Evolutionary conservation across 2,888 invertebrate species (phyloP), one percentile per base, ranked within the genome.

Genomic region (Pogonocherus hispidulus): DNA sequence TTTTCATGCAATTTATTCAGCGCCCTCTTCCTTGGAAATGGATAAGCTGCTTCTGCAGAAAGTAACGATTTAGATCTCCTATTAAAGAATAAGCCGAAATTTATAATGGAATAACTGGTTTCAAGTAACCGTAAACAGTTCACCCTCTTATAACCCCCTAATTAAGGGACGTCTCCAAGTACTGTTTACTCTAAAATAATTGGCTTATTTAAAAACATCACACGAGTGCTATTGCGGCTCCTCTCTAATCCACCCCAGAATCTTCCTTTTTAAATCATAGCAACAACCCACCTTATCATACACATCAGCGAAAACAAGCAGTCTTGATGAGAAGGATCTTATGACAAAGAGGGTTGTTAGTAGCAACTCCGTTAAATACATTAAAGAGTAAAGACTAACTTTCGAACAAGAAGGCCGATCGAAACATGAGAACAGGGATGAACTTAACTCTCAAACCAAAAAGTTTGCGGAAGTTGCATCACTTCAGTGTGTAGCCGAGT

Each of bases 401-500:
- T 64, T 56, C 59, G 52, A 62, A 57, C 37, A 55, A 59, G 52
- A 37, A 52, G n/a, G 49, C 51, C 64, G 67, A 63, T 67, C 32
- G 67, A 63, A 63, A 63, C 59, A 64, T 37, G 59, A 59, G 55
- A 64, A 59, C 60, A 32, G 60, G 54, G 52, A 60, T 68, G 59
- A 59, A 59, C 52, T 66, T 52, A 51, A 67, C 55, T 60, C 41
- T 47, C 68, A 47, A 56, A 54, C 59, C 54, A 60, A 59, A 57
- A 68, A 68, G 63, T 68, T 68, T 54, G 32, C 41, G 19, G 23
- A 51, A 60, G 63, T 56, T 64, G 69, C 70, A 69, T 56, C 76
- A 76, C 76, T 79, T 76, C 73, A 75, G 78, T 79, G 80, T 79
- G 80, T 79, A 79, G 66, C 76, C 75, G 69, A 80, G 77, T 80